A percentile compares a stretch with the other conserved stretches of the same genome.
These are phyloP conservation scores for Neoseiulus cucumeris DNA, from an alignment of 1,140 invertebrate species.

Conservation along the genomic window DNA sequence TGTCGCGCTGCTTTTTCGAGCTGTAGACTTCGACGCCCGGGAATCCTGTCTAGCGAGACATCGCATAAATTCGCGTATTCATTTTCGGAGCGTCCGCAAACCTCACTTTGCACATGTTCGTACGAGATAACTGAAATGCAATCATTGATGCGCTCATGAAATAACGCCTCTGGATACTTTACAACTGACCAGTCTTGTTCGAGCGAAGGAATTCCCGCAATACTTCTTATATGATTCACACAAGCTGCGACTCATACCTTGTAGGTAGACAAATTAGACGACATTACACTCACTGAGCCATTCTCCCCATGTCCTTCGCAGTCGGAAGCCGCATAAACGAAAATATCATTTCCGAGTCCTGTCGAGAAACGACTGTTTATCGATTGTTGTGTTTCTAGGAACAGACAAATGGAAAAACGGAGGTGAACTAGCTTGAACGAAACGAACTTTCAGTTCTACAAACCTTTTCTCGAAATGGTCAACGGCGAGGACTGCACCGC, in stretches of 20 bases:
- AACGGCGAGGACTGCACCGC: constrained; percentile 27
- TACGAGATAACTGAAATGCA: constrained; percentile 27
- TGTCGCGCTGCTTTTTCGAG: constrained; percentile 17
- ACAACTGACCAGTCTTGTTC: too few species aligned
- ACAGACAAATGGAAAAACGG: constrained; percentile 6
- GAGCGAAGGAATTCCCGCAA: too few species aligned
- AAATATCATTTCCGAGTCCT: constrained; percentile 45
- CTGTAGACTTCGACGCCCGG: constrained; percentile 39
- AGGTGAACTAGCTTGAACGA: background rate
- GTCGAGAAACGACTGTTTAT: constrained; percentile 19
- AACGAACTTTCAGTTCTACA: background rate
- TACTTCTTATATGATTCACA: too few species aligned
- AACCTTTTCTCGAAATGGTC: constrained; percentile 32
- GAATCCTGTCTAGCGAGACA: constrained; percentile 43
- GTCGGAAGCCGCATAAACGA: constrained; percentile 48
- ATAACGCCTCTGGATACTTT: too few species aligned
- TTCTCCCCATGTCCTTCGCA: constrained; percentile 29
- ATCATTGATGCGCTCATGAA: too few species aligned
- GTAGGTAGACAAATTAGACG: background rate
- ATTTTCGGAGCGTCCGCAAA: constrained; percentile 40
- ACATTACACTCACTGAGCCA: too few species aligned
- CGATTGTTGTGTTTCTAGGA: background rate
- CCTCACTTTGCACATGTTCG: constrained; percentile 47
- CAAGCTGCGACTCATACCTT: background rate
- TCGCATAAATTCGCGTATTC: constrained; percentile 41